Base-by-base conservation (phyloP, 1,140 invertebrate species). In the Elymnias hypermnestra region DNA sequence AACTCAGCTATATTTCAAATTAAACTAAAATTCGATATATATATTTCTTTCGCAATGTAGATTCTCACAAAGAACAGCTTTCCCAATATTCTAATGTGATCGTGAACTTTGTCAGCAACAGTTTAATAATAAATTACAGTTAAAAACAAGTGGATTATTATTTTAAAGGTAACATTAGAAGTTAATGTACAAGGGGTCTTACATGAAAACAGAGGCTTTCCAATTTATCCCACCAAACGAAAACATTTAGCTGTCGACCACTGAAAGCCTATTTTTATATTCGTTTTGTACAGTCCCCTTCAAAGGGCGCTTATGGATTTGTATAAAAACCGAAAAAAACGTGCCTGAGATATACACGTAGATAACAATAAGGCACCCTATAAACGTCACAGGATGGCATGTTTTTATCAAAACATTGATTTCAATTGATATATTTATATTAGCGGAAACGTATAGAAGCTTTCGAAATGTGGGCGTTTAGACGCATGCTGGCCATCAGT, bases 211-310 rank as follows among this genome's bases (percentile, higher is more conserved):
- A 54, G 42, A 49, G 36, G 43, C 37, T 46, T 50, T 63, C 41
- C 59, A 63, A 58, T 63, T 63, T 55, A 52, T 53, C 58, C 38
- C 52, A 45, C 45, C 37, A 53, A 50, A 63, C 55, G 56, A 53
- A 59, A 63, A 59, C 57, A 59, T 63, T 59, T 50, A 59, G 48
- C 40, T 45, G 60, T 48, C 43, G 45, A 45, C 48, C 35, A 39
- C 36, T 52, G 52, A 46, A 46, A 43, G 42, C 39, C 41, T 46
- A 26, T 53, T 61, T 54, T 57, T 61, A 56, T 57, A 56, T 60
- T 46, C 38, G 22, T 57, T 53, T 61, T 9, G 44, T 22, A 36
- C 51, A 38, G 35, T 40, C 47, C 40, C 52, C 31, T 41, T 49
- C 53, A 60, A 56, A 60, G 44, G 40, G 35, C 36, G 53, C 29